Percentiles rank a stretch among this genome's conserved stretches.
Conservation (phyloP, 1,140 invertebrate genomes). For the roundworm (Caenorhabditis elegans) region DNA sequence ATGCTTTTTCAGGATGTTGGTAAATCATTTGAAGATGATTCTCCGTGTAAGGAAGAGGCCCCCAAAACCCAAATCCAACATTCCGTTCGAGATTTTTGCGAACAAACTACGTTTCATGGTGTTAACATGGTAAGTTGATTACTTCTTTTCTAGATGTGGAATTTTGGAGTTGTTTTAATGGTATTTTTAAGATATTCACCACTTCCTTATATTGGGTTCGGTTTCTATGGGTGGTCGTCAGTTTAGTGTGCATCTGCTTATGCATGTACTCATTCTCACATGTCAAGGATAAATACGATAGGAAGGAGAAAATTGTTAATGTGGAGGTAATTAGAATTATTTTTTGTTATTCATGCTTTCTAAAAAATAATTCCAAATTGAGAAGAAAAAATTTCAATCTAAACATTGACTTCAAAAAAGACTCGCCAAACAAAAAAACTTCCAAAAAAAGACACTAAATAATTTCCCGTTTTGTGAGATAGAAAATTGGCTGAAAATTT, state of each 20-base stretch:
- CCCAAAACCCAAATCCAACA: neutral
- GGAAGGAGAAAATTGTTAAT: slow-evolving; percentile 63
- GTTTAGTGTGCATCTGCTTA: slow-evolving; percentile 20
- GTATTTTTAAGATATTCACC: neutral
- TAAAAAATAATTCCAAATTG: too few relatives aligned
- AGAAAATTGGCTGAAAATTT: too few relatives aligned
- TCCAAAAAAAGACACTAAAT: too few relatives aligned
- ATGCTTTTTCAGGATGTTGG: slow-evolving; percentile 32
- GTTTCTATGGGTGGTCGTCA: slow-evolving; percentile 41
- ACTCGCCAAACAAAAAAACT: too few relatives aligned
- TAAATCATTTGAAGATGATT: neutral
- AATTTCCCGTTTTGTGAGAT: too few relatives aligned
- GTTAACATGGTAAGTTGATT: slow-evolving; percentile 42
- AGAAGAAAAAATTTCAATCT: too few relatives aligned
- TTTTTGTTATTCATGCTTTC: too few relatives aligned
- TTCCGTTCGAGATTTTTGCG: slow-evolving; percentile 16
- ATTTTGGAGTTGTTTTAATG: neutral
- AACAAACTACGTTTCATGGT: slow-evolving; percentile 46
- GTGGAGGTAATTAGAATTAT: slow-evolving; percentile 54
- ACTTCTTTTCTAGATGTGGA: neutral
- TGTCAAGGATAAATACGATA: slow-evolving; percentile 46
- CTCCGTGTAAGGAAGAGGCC: neutral
- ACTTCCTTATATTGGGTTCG: neutral
- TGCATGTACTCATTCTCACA: slow-evolving; percentile 34
- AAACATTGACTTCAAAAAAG: too few relatives aligned